Conservation (phyloP, 2,888 invertebrate genomes). For the Cabera pusaria region DNA sequence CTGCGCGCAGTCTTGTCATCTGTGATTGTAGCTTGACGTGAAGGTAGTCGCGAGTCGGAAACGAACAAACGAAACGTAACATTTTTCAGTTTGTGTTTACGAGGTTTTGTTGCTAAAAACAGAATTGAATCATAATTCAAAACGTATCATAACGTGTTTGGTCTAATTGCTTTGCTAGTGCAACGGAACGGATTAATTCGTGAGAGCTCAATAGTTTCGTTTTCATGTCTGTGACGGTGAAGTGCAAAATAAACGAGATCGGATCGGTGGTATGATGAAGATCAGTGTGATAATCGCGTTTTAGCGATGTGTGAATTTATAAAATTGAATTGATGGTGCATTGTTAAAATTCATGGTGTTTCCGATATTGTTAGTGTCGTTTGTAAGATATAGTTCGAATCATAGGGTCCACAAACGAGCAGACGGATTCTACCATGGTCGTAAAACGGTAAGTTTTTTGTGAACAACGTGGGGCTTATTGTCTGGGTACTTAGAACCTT, state of each 20-base stretch:
- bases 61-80: too few relatives aligned
- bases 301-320: slow-evolving; percentile 77
- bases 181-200: slow-evolving; percentile 10
- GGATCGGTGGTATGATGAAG: slow-evolving; percentile 68
- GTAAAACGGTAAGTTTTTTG: slow-evolving; percentile 78
- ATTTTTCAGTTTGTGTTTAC: slow-evolving; percentile 65
- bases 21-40: slow-evolving; percentile 27
- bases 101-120: slow-evolving; percentile 50
- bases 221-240: slow-evolving; percentile 66
- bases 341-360: slow-evolving; percentile 79
- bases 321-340: slow-evolving; percentile 76
- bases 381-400: slow-evolving; percentile 75
- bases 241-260: slow-evolving; percentile 66
- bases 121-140: slow-evolving; percentile 24
- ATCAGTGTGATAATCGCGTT: slow-evolving; percentile 73
- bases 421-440: slow-evolving; percentile 84
- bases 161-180: slow-evolving; percentile 7
- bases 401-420: slow-evolving; percentile 83
- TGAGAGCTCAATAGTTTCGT: slow-evolving; percentile 20
- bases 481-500: neutral
- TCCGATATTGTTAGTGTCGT: slow-evolving; percentile 68
- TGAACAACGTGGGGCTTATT: slow-evolving; percentile 36
- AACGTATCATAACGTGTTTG: slow-evolving; percentile 28
- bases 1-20: too few relatives aligned
- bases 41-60: slow-evolving; percentile 35